Conservation (phyloP, 2,797 vertebrate species). For the Argya squamiceps region DNA sequence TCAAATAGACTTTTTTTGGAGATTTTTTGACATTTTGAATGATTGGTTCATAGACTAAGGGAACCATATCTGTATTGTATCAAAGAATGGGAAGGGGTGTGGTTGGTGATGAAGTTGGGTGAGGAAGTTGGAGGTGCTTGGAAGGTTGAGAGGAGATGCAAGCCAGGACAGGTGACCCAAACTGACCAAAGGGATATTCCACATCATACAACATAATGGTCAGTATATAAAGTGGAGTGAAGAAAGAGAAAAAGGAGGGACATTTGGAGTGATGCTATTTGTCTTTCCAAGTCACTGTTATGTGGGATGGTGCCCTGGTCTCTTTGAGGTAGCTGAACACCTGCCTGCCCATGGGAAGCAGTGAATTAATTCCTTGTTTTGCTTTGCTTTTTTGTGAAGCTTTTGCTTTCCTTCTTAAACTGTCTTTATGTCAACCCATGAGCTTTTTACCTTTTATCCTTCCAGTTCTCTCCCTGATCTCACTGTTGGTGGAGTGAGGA, state of each 20-base stretch:
- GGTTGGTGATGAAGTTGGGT: background rate
- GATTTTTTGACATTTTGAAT: background rate
- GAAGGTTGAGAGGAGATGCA: background rate
- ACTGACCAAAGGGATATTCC: background rate
- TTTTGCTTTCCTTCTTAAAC: background rate
- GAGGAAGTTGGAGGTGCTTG: background rate
- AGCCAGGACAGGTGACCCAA: background rate
- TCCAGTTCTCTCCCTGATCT: background rate
- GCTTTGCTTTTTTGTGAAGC: background rate
- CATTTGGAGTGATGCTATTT: background rate
- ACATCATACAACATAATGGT: accelerated
- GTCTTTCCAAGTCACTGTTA: background rate
- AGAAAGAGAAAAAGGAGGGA: background rate
- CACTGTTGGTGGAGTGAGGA: accelerated
- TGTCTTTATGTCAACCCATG: background rate
- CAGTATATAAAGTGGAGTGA: too few species aligned
- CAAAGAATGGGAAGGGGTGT: too few species aligned
- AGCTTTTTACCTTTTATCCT: background rate
- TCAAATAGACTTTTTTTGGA: background rate
- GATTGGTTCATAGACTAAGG: background rate
- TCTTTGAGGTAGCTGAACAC: background rate
- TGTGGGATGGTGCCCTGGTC: background rate
- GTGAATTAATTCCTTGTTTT: background rate
- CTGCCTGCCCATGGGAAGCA: background rate
- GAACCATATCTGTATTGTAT: too few species aligned